Percentiles rank a stretch among this genome's conserved stretches.
phyloP scores from a whole-genome alignment of 1,140 invertebrate genomes.

The Pantala flavescens region DNA sequence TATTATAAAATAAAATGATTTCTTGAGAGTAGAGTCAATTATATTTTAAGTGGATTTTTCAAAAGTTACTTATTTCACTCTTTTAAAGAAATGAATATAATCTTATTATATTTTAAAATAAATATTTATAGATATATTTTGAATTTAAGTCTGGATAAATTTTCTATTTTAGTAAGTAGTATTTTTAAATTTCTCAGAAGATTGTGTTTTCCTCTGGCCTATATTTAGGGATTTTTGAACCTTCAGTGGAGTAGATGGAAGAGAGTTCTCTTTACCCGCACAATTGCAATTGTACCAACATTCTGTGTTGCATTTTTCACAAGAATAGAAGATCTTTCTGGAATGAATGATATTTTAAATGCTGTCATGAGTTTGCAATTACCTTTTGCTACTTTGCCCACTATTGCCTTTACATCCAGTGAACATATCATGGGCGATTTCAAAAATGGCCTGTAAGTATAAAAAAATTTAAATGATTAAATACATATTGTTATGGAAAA shows the following conservation, averaged over 20 bases:
- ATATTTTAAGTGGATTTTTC: too few relatives aligned
- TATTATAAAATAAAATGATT: too few relatives aligned
- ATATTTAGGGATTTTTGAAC: slow-evolving; percentile 75
- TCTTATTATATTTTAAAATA: too few relatives aligned
- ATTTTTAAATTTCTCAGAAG: too few relatives aligned
- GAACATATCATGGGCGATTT: slow-evolving; percentile 74
- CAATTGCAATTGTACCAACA: slow-evolving; percentile 83
- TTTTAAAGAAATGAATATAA: too few relatives aligned
- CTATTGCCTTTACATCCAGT: slow-evolving; percentile 78
- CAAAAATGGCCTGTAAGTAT: slow-evolving; percentile 56
- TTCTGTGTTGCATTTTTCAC: slow-evolving; percentile 66
- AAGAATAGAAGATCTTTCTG: slow-evolving; percentile 62
- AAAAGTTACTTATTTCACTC: too few relatives aligned
- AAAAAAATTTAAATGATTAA: neutral
- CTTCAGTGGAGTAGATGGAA: slow-evolving; percentile 82
- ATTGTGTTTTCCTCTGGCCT: too few relatives aligned
- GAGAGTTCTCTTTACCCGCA: slow-evolving; percentile 72
- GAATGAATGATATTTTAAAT: slow-evolving; percentile 85
- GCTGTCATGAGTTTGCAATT: slow-evolving; percentile 79
- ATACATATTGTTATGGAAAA: too few relatives aligned
- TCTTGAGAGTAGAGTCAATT: too few relatives aligned
- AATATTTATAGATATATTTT: too few relatives aligned
- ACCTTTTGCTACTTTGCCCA: slow-evolving; percentile 74
- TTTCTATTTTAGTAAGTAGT: too few relatives aligned
- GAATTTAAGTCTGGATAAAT: too few relatives aligned